phyloP scores from a whole-genome alignment of 1,140 invertebrate genomes.

The Pollicipes pollicipes region DNA sequence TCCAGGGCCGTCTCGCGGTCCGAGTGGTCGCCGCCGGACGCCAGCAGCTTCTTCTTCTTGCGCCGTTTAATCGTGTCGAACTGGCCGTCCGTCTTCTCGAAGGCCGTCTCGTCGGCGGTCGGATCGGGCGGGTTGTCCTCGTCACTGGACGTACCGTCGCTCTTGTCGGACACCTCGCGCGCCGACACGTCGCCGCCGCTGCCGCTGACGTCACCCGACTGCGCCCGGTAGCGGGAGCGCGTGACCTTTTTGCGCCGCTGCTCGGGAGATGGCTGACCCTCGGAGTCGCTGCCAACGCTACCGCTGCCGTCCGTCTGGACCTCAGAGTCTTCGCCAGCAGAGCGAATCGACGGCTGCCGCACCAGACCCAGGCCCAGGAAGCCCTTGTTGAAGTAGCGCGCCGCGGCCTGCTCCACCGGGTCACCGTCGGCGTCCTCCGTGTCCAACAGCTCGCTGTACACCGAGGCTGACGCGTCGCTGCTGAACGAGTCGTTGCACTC shows the following conservation, averaged over 20 bases:
- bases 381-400: too few species aligned
- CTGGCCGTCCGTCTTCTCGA: conserved; percentile 20
- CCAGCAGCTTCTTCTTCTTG: conserved; percentile 38
- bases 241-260: conserved; percentile 52
- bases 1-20: conserved; percentile 18
- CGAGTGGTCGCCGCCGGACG: conserved; percentile 14
- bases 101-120: too few species aligned
- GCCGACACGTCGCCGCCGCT: too few species aligned
- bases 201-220: too few species aligned
- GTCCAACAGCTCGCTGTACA: too few species aligned
- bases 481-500: conserved; percentile 38
- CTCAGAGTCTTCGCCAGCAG: conserved; percentile 19
- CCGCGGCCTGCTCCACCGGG: too few species aligned
- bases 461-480: conserved; percentile 43
- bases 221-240: too few species aligned
- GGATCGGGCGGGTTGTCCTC: too few species aligned
- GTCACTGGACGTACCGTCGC: too few species aligned
- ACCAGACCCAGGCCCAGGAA: too few species aligned
- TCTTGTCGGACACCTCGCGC: too few species aligned
- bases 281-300: conserved; percentile 63
- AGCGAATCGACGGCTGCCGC: conserved; percentile 23
- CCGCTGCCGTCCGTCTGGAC: conserved; percentile 50
- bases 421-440: too few species aligned
- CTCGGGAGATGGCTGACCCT: conserved; percentile 65
- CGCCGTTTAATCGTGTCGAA: conserved; percentile 60